Evolutionary conservation across 2,888 invertebrate species (phyloP).

Genomic region (Alloscopus bannaensis): DNA sequence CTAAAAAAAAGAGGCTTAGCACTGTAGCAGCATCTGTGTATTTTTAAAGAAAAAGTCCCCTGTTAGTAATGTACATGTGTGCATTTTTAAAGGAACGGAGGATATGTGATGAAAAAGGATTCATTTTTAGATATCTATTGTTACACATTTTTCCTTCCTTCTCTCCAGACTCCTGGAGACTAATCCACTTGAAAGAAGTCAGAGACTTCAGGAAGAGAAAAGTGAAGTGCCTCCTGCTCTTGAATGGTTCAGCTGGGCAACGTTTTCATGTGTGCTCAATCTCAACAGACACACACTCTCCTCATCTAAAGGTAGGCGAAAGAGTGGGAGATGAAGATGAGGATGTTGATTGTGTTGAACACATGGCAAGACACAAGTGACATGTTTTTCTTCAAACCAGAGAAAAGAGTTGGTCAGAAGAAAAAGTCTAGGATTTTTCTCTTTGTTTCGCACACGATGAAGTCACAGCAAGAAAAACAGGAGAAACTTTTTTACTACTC

Average conservation of each 20-base stretch:
- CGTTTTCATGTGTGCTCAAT: conserved; percentile 24
- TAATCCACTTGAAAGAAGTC: conserved; percentile 44
- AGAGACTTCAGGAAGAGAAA: conserved; percentile 19
- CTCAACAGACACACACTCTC: conserved; percentile 11
- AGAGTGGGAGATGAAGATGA: background rate
- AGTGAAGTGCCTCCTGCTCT: conserved; percentile 17
- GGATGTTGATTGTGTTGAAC: background rate
- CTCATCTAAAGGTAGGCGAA: no score
- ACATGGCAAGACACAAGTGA: conserved; percentile 16
- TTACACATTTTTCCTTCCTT: conserved; percentile 14
- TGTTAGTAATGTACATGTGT: no score
- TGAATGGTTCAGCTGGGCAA: conserved; percentile 1
- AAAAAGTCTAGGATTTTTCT: no score
- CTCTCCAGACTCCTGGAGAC: background rate
- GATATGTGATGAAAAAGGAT: background rate
- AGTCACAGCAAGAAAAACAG: no score
- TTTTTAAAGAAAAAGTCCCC: no score
- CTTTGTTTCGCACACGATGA: no score
- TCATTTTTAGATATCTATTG: background rate
- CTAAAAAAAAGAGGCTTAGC: no score
- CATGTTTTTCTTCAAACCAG: no score
- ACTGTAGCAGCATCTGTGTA: no score
- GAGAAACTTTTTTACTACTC: no score
- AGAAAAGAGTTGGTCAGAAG: no score
- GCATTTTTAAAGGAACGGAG: no score